These are phyloP conservation scores for Toxotes jaculatrix DNA, from an alignment of 2,113 vertebrate species.

Conservation along the genomic window DNA sequence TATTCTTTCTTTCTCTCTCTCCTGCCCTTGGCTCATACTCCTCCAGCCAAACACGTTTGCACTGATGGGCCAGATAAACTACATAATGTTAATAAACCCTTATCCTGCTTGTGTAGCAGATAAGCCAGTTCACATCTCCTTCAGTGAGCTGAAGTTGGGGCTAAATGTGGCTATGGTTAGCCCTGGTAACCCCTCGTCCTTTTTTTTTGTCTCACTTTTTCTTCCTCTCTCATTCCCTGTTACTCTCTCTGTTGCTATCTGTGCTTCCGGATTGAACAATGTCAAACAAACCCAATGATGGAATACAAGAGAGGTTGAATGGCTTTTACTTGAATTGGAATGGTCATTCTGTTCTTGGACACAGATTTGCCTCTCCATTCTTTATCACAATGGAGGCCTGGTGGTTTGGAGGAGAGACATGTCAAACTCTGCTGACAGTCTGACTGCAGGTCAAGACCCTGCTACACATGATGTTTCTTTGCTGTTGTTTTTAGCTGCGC, in stretches of 20 bases:
- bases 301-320: conserved; percentile 63
- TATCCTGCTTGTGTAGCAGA: conserved; percentile 66
- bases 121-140: conserved; percentile 54
- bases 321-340: conserved; percentile 62
- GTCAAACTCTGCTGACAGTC: conserved; percentile 68
- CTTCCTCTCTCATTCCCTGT: neutral
- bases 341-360: conserved; percentile 63
- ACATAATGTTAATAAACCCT: conserved; percentile 71
- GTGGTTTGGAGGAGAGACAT: conserved; percentile 63
- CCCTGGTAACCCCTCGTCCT: conserved; percentile 4
- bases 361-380: conserved; percentile 65
- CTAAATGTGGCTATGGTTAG: conserved; percentile 47
- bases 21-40: conserved; percentile 21
- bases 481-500: conserved; percentile 56
- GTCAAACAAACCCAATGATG: conserved; percentile 72
- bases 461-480: conserved; percentile 66
- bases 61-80: conserved; percentile 65
- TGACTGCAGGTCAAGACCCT: conserved; percentile 69
- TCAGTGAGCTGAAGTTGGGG: conserved; percentile 40
- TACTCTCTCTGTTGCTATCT: conserved; percentile 12
- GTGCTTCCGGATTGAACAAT: conserved; percentile 64
- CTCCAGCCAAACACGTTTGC: conserved; percentile 61
- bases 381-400: conserved; percentile 66
- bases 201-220: neutral
- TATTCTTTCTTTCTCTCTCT: conserved; percentile 13